Evolutionary conservation across 2,113 vertebrate genomes (phyloP), one percentile per base, ranked within the genome.

Genomic region (Chaetops frenatus): DNA sequence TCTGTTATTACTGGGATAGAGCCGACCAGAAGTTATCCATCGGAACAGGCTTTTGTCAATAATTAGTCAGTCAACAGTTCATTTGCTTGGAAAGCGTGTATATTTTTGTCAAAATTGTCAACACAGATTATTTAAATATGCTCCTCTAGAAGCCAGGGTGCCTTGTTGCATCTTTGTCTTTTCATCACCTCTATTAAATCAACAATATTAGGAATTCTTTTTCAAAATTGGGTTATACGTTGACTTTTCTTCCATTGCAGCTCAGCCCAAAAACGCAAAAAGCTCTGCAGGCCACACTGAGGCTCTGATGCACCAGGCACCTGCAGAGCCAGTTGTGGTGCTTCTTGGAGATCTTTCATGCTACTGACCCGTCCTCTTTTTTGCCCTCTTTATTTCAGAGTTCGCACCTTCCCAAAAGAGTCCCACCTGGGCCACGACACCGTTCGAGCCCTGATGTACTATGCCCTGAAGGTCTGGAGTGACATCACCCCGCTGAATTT

Each of bases 381-480:
- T 42, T 57, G 3, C 9, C 13, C 18, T 77, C 72, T 85, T 29
- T 48, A 14, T 91, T 51, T 14, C 94, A 99, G 99, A 95, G 99
- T 99, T 86, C 98, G 99, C 47, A 99, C 98, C 1, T 99, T 99
- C 94, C 99, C 99, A 0, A 98, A 98, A 81, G 99, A 99, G 78
- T 99, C 99, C 1, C 97, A 98, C 3, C 97, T 99, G 95, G 99
- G 99, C 88, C 98, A 98, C 0, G 99, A 99, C 98, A 99, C 99
- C 0, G 98, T 99, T 36, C 98, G 99, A 3, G 99, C 99, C 1
- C 98, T 99, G 72, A 99, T 99, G 99, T 98, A 99, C 96, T 99
- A 99, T 1, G 99, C 99, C 21, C 97, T 99, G 91, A 99, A 99
- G 96, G 99, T 99, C 73, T 99, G 99, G 99, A 99, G 99, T 1